Evolutionary conservation across 2,797 vertebrate genomes (phyloP).

Genomic region (Gephyroberyx darwinii): DNA sequence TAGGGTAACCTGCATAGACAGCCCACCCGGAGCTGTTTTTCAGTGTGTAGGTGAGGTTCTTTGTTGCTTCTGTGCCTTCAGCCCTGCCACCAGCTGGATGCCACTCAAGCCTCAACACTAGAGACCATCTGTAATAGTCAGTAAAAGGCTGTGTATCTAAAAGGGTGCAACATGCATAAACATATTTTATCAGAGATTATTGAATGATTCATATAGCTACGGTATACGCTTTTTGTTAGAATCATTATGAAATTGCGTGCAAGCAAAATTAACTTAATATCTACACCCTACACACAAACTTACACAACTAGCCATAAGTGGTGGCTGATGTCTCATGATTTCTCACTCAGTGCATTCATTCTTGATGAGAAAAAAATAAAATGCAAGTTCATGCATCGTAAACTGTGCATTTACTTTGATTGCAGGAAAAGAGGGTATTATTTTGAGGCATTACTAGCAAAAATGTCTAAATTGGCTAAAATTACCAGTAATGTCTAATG

Average conservation of each 20-base stretch:
- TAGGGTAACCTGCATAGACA: background rate
- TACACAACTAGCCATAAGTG: too few relatives aligned
- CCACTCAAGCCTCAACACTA: background rate
- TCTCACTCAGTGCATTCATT: background rate
- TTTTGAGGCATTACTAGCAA: conserved; percentile 4
- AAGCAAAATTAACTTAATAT: background rate
- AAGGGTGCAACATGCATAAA: conserved; percentile 8
- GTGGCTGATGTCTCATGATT: too few relatives aligned
- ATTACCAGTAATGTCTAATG: background rate
- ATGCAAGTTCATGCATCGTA: background rate
- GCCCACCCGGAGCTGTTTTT: too few relatives aligned
- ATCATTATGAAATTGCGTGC: background rate
- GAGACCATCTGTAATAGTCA: background rate
- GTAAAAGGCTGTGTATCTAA: background rate
- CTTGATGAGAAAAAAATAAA: background rate
- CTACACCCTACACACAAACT: background rate
- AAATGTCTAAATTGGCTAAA: background rate
- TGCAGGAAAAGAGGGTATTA: background rate
- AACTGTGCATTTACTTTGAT: background rate
- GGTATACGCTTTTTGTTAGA: conserved; percentile 4
- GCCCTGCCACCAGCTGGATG: background rate
- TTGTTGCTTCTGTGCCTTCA: too few relatives aligned
- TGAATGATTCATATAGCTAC: conserved; percentile 20
- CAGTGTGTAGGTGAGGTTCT: too few relatives aligned
- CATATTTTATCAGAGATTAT: conserved; percentile 5